Base-by-base conservation (phyloP, 2,113 vertebrate genomes). In the Rhinolophus ferrumequinum region DNA sequence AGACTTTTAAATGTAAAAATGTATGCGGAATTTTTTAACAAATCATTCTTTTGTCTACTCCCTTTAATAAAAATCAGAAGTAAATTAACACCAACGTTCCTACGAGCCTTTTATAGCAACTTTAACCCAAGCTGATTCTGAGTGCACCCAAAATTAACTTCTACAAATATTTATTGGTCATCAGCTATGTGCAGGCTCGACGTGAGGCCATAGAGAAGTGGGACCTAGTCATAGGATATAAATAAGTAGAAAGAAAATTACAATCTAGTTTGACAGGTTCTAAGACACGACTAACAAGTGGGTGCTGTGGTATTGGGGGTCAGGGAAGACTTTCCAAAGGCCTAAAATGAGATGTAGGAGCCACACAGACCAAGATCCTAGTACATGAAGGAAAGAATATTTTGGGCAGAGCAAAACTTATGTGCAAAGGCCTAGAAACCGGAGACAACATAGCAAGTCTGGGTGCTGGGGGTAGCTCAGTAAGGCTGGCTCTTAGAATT, bases 1-100 rank as follows among this genome's bases (percentile, higher is more conserved):
- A 91, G 33, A 58, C 58, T 94, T 76, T 69, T 64, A 91, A 91
- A 92, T 77, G 24, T 50, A 85, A 86, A 90, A 72, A 6, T 52
- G 33, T 79, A 24, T 16, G 21, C 38, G 56, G 28, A 80, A 93
- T 81, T 60, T 72, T 33, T 1, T 50, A 90, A 75, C 16, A 86
- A 67, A 60, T n/a, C n/a, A 66, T 15, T 72, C 80, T 67, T 88
- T 88, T 84, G 12, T 92, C 30, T 56, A 93, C 60, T 88, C 7
- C 41, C 44, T n/a, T 91, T 83, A 70, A 84, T 1, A 80, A 86
- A 60, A 54, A 69, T 81, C 10, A 86, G 21, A 86, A 81, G 10
- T 54, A 89, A 90, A 70, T 15, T 33, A 75, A 90, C 12, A 69
- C 44, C 24, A n/a, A 83, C 1, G 1, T 83, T 47, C 21, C 13